Base-by-base conservation (phyloP, 2,888 invertebrate species). In the Ctenicera cuprea region DNA sequence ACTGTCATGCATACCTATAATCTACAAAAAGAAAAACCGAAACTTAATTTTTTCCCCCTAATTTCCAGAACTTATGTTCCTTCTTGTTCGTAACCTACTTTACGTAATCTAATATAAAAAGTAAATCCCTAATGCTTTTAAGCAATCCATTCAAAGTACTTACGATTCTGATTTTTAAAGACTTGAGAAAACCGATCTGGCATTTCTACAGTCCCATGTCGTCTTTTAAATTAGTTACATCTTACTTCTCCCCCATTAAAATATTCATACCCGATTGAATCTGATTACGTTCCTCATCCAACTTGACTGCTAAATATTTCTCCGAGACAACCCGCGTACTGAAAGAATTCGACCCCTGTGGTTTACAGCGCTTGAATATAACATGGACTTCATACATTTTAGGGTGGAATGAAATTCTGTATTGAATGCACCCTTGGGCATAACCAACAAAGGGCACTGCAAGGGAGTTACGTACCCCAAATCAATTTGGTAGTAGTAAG, bases 291-390 rank as follows among this genome's bases (percentile, higher is more conserved):
- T 59, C 18, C 16, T 12, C 20, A 18, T 37, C 18, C 22, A 38
- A 59, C 33, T 16, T 38, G 59, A 14, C 30, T 38, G 59, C 18
- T 59, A 38, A 59, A 59, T 59, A 59, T 59, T 59, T 38, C 38
- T 38, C 38, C 12, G 50, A 38, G 18, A 59, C 37, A 59, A 38
- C 14, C 59, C 12, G 59, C 37, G 37, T 41, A 12, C 59, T 38
- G 45, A 62, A 62, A 62, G 62, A 62, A 43, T 38, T 16, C 43
- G 26, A 59, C 45, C 45, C 62, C 22, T 22, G 62, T 62, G 45
- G 62, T 41, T 62, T 62, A 41, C 62, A 30, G 26, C 62, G 62
- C 62, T 30, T 62, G 62, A 62, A 62, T 62, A 62, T 62, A 62
- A 62, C 62, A 62, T 62, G 30, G 45, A 59, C 22, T 45, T 62